Conservation (phyloP, 2,888 invertebrate genomes). For the Aphodius granarius region DNA sequence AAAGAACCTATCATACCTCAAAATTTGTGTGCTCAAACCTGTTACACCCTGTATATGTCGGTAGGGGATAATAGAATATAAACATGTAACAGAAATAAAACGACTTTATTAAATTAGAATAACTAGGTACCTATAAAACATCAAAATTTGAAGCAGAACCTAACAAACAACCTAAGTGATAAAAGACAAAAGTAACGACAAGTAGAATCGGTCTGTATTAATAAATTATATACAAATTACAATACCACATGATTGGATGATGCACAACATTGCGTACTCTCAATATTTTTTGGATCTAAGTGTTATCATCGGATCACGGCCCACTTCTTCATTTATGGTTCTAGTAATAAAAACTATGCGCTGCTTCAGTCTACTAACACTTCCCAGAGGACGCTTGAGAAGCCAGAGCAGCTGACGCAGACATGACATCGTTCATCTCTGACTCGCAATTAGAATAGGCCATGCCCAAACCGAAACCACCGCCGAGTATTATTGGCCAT, state of each 20-base stretch:
- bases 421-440: constrained; percentile 55
- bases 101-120: neutral
- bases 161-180: neutral
- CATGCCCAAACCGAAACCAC: constrained; percentile 89
- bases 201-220: constrained; percentile 3
- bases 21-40: no score
- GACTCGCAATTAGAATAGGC: constrained; percentile 87
- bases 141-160: neutral
- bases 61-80: neutral
- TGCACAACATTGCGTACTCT: neutral
- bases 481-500: constrained; percentile 88
- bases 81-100: neutral
- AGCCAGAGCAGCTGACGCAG: neutral
- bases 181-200: constrained; percentile 1
- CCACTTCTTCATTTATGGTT: neutral
- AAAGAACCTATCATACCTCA: no score
- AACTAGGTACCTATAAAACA: neutral
- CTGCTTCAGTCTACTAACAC: neutral
- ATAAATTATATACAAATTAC: constrained; percentile 14
- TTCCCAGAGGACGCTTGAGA: neutral
- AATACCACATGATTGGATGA: neutral
- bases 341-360: neutral
- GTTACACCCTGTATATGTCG: neutral
- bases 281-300: neutral
- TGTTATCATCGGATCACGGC: neutral